phyloP scores from a whole-genome alignment of 2,797 vertebrate species.

The Sphenodon punctatus region DNA sequence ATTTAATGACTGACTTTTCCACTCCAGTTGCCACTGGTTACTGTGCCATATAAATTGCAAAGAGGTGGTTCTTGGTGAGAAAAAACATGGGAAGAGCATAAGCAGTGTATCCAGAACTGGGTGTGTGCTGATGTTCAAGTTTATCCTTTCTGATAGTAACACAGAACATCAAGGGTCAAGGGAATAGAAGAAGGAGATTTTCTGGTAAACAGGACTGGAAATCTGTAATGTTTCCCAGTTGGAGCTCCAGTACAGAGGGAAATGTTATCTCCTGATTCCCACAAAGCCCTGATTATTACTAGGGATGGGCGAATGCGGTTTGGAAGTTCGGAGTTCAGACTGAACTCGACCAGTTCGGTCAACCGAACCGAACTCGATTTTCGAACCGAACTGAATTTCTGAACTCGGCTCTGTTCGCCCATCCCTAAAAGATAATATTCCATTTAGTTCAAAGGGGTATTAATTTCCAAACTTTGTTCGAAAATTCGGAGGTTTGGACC shows the following conservation, averaged over 20 bases:
- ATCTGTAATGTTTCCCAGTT: rapidly evolving
- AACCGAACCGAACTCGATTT: too few species aligned
- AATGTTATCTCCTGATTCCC: not conserved
- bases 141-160: not conserved
- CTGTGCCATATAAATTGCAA: rapidly evolving
- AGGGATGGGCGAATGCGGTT: too few species aligned
- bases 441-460: too few species aligned
- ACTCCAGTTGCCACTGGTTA: not conserved
- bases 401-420: too few species aligned
- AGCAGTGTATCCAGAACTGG: not conserved
- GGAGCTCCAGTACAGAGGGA: rapidly evolving
- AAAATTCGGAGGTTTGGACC: too few species aligned
- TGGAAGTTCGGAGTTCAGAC: too few species aligned
- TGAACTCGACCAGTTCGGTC: too few species aligned
- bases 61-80: not conserved
- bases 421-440: too few species aligned
- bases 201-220: not conserved
- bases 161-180: not conserved
- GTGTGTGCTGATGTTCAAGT: not conserved
- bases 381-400: too few species aligned
- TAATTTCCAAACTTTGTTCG: too few species aligned
- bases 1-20: rapidly evolving
- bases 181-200: not conserved
- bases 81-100: not conserved
- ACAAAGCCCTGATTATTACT: too few species aligned